These are phyloP conservation scores for Ethmia dodecea DNA, from an alignment of 2,888 invertebrate genomes.

Conservation along the genomic window DNA sequence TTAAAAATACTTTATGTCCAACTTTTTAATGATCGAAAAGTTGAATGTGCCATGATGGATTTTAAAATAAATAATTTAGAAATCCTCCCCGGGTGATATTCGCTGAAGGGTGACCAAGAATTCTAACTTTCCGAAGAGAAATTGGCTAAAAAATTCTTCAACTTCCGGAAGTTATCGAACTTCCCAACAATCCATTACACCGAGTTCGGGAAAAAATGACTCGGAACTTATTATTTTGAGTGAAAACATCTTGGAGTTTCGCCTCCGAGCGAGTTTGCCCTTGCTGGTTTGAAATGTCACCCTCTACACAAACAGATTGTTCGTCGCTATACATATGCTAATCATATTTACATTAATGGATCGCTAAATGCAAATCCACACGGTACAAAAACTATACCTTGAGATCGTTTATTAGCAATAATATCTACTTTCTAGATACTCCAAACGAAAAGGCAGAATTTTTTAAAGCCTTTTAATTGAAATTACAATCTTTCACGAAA, in stretches of 20 bases:
- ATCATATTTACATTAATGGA: too few species aligned
- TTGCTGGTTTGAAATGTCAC: conserved; percentile 14
- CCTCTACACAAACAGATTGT: conserved; percentile 10
- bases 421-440: too few species aligned
- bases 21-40: too few species aligned
- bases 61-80: conserved; percentile 31
- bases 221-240: conserved; percentile 75
- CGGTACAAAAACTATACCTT: too few species aligned
- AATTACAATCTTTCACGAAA: too few species aligned
- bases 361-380: too few species aligned
- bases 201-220: conserved; percentile 72
- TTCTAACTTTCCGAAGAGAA: conserved; percentile 66
- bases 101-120: conserved; percentile 67
- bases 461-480: too few species aligned
- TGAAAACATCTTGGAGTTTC: conserved; percentile 66
- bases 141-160: conserved; percentile 76
- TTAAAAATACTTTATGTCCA: too few species aligned
- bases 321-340: too few species aligned
- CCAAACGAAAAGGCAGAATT: too few species aligned
- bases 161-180: conserved; percentile 76
- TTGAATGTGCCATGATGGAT: conserved; percentile 22
- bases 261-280: neutral
- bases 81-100: conserved; percentile 32
- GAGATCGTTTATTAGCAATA: too few species aligned
- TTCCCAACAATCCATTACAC: conserved; percentile 76